These are phyloP conservation scores for Drosophila punjabiensis DNA, from an alignment of 1,140 invertebrate genomes.

Conservation along the genomic window DNA sequence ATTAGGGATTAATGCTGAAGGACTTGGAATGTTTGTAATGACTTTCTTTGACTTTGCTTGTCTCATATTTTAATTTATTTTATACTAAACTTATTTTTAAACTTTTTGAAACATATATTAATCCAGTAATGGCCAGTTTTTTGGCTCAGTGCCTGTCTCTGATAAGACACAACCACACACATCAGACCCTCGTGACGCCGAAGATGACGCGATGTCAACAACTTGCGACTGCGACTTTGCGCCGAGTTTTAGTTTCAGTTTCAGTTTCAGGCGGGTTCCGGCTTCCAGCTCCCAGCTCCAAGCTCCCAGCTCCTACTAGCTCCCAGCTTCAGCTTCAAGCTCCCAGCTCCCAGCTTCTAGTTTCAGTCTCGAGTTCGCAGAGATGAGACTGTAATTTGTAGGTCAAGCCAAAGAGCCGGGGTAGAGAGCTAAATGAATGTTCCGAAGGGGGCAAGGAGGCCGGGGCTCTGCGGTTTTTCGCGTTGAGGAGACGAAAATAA, in stretches of 20 bases:
- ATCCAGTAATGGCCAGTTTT: not conserved
- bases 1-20: too few species aligned
- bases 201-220: slow-evolving; percentile 42
- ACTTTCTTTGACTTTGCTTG: not conserved
- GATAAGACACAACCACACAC: slow-evolving; percentile 47
- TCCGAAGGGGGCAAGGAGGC: not conserved
- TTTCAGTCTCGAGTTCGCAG: slow-evolving; percentile 13
- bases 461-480: slow-evolving; percentile 27
- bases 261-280: not conserved
- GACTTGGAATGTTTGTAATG: not conserved
- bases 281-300: not conserved
- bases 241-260: slow-evolving; percentile 30
- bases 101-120: not conserved
- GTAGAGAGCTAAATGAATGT: slow-evolving; percentile 20
- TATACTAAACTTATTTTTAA: not conserved
- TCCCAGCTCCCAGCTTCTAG: not conserved
- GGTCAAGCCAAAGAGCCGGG: slow-evolving; percentile 49
- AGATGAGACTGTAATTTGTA: slow-evolving; percentile 54
- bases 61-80: not conserved
- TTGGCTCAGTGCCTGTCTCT: slow-evolving; percentile 29
- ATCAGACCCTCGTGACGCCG: slow-evolving; percentile 1
- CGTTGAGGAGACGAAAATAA: slow-evolving; percentile 24
- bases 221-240: slow-evolving; percentile 45
- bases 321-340: not conserved
- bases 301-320: not conserved